phyloP scores from a whole-genome alignment of 1,140 invertebrate species.

The Sinonovacula constricta region DNA sequence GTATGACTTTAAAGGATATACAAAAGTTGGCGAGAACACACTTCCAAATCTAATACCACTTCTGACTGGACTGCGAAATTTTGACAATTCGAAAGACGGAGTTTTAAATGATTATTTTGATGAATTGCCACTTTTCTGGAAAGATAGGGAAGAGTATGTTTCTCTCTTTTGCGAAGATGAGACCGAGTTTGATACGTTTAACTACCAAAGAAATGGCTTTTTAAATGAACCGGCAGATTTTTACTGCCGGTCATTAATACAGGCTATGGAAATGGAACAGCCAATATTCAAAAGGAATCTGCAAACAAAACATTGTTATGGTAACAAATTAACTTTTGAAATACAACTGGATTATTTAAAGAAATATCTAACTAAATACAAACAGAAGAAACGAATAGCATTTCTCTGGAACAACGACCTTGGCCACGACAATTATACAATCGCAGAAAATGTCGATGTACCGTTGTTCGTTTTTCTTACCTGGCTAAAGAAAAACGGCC shows the following conservation, averaged over 20 bases:
- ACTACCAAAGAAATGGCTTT: too few species aligned
- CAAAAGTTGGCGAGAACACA: slow-evolving; percentile 79
- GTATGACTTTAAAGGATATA: slow-evolving; percentile 87
- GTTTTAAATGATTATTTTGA: slow-evolving; percentile 39
- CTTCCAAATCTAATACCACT: slow-evolving; percentile 69
- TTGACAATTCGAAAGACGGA: slow-evolving; percentile 33
- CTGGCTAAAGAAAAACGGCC: background rate
- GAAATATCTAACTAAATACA: too few species aligned
- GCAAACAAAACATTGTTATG: too few species aligned
- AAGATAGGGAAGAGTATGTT: slow-evolving; percentile 83
- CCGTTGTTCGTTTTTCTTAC: background rate
- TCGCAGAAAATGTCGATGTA: background rate
- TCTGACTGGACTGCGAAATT: slow-evolving; percentile 42
- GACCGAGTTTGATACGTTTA: slow-evolving; percentile 87
- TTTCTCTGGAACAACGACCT: background rate
- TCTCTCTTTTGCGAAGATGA: slow-evolving; percentile 90
- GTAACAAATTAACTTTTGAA: too few species aligned
- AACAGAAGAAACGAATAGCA: too few species aligned
- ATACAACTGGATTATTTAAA: too few species aligned
- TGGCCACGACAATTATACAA: background rate
- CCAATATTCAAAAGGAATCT: too few species aligned
- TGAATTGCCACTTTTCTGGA: slow-evolving; percentile 64
- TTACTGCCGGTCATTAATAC: too few species aligned
- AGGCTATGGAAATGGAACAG: too few species aligned
- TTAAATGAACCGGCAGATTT: too few species aligned